Conservation (phyloP, 2,888 invertebrate genomes). For the Zele albiditarsus region DNA sequence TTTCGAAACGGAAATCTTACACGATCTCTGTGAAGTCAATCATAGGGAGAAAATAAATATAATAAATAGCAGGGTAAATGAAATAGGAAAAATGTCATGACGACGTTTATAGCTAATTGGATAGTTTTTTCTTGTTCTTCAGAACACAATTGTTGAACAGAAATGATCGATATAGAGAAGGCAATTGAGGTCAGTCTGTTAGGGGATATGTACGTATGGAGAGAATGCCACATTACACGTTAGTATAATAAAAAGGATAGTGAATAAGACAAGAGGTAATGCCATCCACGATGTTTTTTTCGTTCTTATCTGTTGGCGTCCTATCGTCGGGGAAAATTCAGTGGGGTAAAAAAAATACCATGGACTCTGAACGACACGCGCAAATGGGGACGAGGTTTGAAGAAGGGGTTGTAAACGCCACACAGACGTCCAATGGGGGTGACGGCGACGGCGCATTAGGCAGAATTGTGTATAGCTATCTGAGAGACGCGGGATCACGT, state of each 20-base stretch:
- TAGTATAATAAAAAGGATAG: too few relatives aligned
- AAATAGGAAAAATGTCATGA: background rate
- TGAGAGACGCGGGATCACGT: constrained; percentile 58
- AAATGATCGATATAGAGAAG: constrained; percentile 21
- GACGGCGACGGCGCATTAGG: constrained; percentile 58
- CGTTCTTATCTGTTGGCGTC: constrained; percentile 40
- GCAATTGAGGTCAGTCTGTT: constrained; percentile 27
- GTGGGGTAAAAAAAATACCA: constrained; percentile 5
- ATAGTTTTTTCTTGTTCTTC: background rate
- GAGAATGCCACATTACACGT: too few relatives aligned
- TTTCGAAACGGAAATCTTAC: background rate
- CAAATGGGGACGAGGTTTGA: constrained; percentile 24
- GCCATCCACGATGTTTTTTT: constrained; percentile 24
- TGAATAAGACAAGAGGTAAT: constrained; percentile 1
- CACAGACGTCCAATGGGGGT: constrained; percentile 3
- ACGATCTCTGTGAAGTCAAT: background rate
- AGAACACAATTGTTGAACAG: constrained; percentile 19
- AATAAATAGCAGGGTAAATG: background rate
- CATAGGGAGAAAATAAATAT: background rate
- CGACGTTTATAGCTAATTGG: background rate
- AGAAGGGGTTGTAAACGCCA: constrained; percentile 19
- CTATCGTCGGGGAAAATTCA: constrained; percentile 32
- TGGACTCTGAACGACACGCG: constrained; percentile 14
- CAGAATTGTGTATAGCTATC: constrained; percentile 56
- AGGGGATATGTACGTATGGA: background rate